phyloP scores from a whole-genome alignment of 2,888 invertebrate species.

The Chouioia cunea region DNA sequence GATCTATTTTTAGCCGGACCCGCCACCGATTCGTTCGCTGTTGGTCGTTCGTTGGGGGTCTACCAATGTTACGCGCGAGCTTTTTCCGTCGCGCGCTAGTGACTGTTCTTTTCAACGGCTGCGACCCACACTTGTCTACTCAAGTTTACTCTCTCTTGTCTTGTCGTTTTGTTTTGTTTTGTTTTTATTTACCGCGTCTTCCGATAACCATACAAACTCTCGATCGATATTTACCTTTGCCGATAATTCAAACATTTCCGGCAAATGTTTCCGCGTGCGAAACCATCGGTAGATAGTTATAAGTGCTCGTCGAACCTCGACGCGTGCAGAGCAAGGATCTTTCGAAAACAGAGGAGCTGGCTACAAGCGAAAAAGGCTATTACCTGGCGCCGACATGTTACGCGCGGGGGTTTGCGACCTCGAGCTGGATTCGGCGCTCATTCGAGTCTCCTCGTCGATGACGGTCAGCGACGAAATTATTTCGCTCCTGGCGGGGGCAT shows the following conservation, averaged over 20 bases:
- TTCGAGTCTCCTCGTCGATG: constrained; percentile 71
- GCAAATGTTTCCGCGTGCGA: no score
- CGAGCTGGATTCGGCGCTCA: constrained; percentile 69
- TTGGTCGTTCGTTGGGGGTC: constrained; percentile 61
- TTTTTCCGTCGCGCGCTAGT: constrained; percentile 16
- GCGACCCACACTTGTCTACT: no score
- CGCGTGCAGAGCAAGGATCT: no score
- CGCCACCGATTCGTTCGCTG: no score
- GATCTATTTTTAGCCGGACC: constrained; percentile 63
- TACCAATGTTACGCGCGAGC: constrained; percentile 55
- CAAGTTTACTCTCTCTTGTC: no score
- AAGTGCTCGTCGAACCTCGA: no score
- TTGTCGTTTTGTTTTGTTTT: no score
- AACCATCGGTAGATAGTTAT: no score
- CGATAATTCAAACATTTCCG: no score
- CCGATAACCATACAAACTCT: no score
- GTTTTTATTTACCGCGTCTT: no score
- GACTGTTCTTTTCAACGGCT: not conserved
- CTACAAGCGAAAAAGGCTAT: not conserved
- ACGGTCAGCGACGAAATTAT: constrained; percentile 66
- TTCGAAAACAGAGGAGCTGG: constrained; percentile 9
- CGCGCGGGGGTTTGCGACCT: constrained; percentile 67
- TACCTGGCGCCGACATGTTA: constrained; percentile 62
- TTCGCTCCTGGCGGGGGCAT: constrained; percentile 52
- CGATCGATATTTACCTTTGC: no score